A percentile compares a stretch with the other conserved stretches of the same genome.
Evolutionary conservation across 2,888 invertebrate species (phyloP).

Genomic region (Deilephila elpenor): DNA sequence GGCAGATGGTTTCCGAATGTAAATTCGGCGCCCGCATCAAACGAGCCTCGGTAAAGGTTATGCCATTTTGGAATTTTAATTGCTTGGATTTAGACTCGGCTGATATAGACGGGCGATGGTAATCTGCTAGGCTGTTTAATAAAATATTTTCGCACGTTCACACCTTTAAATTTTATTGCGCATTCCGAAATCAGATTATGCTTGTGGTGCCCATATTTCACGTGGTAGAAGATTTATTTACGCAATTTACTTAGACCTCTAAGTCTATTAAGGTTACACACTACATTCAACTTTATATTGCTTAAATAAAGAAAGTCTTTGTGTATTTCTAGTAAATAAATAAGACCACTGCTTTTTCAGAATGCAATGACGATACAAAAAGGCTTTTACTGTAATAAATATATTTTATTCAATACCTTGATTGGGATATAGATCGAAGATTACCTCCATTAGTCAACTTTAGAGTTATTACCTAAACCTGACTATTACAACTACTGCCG

Average conservation of each 20-base stretch:
- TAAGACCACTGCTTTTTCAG: no score
- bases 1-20: slow-evolving; percentile 38
- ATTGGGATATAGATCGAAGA: no score
- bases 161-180: background rate
- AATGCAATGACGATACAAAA: no score
- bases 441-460: no score
- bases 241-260: background rate
- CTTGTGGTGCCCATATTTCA: background rate
- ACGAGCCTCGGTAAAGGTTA: slow-evolving; percentile 50
- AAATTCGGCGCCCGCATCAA: slow-evolving; percentile 55
- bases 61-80: slow-evolving; percentile 61
- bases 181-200: background rate
- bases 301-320: no score
- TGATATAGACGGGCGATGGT: slow-evolving; percentile 37
- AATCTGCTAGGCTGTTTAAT: slow-evolving; percentile 32
- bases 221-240: background rate
- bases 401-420: no score
- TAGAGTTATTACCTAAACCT: no score
- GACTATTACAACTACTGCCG: no score
- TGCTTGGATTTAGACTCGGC: slow-evolving; percentile 43
- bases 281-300: no score
- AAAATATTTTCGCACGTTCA: slow-evolving; percentile 27
- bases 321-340: no score
- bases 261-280: no score
- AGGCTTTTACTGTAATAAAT: no score